Evolutionary conservation across 2,797 vertebrate species (phyloP), one percentile per base, ranked within the genome.

Genomic region (Gobio occitaniae): DNA sequence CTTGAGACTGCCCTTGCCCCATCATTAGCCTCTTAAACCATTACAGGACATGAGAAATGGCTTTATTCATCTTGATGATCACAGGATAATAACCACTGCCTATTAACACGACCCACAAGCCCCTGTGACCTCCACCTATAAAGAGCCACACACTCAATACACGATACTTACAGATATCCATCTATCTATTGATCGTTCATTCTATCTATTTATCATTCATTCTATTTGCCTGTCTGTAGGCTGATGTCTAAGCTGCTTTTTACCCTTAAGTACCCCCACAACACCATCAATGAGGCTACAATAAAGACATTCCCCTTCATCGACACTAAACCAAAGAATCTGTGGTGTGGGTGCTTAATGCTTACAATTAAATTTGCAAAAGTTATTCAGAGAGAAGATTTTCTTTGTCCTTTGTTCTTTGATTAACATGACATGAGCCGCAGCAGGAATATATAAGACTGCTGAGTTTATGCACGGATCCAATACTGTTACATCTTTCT

Each of bases 41-140:
- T 87, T 79, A 50, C 87, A 84, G 90, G 74, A 85, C 52, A 65
- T 83, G 86, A 88, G 86, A 71, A 66, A 88, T 88, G 86, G 87
- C 87, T 86, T 88, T 93, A 90, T 91, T 91, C 87, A 88, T 92
- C 88, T 91, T 89, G 87, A 89, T 92, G 92, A 93, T 93, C 91
- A 90, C 88, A 84, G 87, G 91, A 90, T 88, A 91, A 90, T 92
- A 92, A 92, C 90, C 89, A 86, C 68, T 86, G 85, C 85, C 71
- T 83, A 78, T 82, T 86, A 81, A 86, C 86, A 77, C 65, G 66
- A 88, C 66, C 77, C 76, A 50, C 36, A 70, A 68, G 25, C 36
- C 70, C 72, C 54, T 19, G 13, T 36, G 41, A 79, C 68, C 32
- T 78, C 41, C 66, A 12, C 15, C 16, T 38, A 36, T 80, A 69